Base-by-base conservation (phyloP, 2,888 invertebrate genomes). In the Lasioglossum figueresi region DNA sequence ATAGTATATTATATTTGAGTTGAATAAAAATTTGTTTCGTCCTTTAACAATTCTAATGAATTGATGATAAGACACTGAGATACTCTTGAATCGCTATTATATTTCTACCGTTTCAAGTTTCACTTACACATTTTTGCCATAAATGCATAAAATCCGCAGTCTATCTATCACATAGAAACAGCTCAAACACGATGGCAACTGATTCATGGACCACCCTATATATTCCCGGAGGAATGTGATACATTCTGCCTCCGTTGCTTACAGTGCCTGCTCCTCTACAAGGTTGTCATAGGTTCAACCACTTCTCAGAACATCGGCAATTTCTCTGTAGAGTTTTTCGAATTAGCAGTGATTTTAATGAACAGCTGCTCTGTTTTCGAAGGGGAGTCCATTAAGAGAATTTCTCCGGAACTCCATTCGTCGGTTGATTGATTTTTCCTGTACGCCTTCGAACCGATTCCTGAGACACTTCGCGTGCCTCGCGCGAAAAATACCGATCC, bases 381-480 rank as follows among this genome's bases (percentile, higher is more conserved):
- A 19, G 19, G 3, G 56, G 19, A 66, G 63, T 19, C 63, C 31
- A 68, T 68, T 68, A 68, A 19, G 34, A 45, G 76, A 68, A 48
- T 68, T 68, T 66, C 63, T 68, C 45, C 45, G 66, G 66, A 37
- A 31, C n/a, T 23, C 6, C 43, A 45, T 66, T 34, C 34, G 4
- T 6, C n/a, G 2, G 31, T n/a, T 59, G 43, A 63, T 31, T 34
- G 76, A 76, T 68, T 68, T 66, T 68, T 66, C 63, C 63, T 23
- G 23, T 37, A 74, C n/a, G n/a, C 19, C 59, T 40, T 23, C 19
- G 45, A 5, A 59, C 8, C 52, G 27, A 43, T 76, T 52, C 48
- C 43, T 19, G 4, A 23, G 8, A 40, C 43, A 12, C 34, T 71
- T 52, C 10, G 37, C 83, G 76, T 77, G 73, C 66, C 68, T n/a